These are phyloP conservation scores for Rhagonycha fulva DNA, from an alignment of 2,888 invertebrate species.

Conservation along the genomic window DNA sequence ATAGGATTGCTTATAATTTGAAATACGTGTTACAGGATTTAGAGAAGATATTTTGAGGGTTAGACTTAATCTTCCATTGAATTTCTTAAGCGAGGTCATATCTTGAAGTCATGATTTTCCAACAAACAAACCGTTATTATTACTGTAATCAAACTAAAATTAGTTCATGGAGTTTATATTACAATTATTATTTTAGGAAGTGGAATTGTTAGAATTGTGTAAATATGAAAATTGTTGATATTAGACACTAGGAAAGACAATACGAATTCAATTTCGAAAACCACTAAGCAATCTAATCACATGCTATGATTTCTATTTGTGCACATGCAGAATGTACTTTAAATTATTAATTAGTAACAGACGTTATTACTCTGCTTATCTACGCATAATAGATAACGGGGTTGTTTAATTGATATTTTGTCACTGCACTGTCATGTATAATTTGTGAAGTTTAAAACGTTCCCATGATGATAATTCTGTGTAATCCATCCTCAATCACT, in stretches of 20 bases:
- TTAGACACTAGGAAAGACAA: not conserved
- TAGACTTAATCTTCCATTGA: constrained; percentile 28
- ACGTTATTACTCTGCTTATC: not conserved
- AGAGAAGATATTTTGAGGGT: constrained; percentile 9
- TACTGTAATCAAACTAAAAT: not conserved
- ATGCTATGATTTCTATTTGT: constrained; percentile 2
- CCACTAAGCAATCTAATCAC: not conserved
- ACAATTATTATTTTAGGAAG: not conserved
- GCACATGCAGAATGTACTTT: constrained; percentile 9
- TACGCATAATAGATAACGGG: not conserved
- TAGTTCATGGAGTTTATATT: not conserved
- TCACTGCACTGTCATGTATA: not conserved
- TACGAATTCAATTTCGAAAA: not conserved
- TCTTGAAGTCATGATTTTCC: not conserved
- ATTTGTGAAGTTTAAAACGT: not conserved
- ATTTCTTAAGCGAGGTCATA: constrained; percentile 12
- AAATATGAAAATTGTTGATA: not conserved
- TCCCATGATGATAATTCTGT: not conserved
- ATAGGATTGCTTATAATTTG: constrained; percentile 38
- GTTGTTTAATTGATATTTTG: not conserved
- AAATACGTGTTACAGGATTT: constrained; percentile 26
- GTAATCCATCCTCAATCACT: not conserved
- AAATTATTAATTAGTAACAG: constrained; percentile 12
- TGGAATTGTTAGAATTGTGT: not conserved
- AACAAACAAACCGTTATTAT: not conserved